Conservation (phyloP, 2,888 invertebrate species). For the Tinea pellionella region DNA sequence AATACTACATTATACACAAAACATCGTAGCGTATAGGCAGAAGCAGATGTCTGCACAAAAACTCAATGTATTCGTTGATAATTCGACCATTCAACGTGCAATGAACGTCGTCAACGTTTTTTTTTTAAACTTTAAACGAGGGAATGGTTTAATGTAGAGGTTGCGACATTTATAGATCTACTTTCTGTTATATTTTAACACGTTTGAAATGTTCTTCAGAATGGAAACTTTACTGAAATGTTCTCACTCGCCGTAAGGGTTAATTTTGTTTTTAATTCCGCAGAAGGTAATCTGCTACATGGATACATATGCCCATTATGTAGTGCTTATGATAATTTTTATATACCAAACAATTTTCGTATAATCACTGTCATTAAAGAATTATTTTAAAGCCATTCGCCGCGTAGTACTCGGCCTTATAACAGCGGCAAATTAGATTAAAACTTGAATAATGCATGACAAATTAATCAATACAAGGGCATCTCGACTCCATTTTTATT, state of each 20-base stretch:
- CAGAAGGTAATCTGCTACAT: neutral
- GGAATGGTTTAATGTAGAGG: constrained; percentile 16
- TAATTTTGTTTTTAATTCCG: neutral
- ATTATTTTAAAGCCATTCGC: constrained; percentile 11
- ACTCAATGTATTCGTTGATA: constrained; percentile 34
- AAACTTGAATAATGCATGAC: constrained; percentile 41
- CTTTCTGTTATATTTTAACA: neutral
- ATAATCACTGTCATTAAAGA: constrained; percentile 27
- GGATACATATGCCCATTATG: neutral
- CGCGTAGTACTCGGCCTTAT: neutral
- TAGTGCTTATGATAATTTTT: constrained; percentile 15
- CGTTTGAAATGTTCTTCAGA: no score
- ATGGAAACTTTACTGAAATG: no score
- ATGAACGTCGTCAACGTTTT: constrained; percentile 26
- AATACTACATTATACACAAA: constrained; percentile 31
- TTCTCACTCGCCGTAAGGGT: neutral
- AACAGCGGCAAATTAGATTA: constrained; percentile 29
- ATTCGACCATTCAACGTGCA: constrained; percentile 32
- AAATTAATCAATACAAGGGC: constrained; percentile 36
- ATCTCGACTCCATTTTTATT: constrained; percentile 33
- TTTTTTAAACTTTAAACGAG: constrained; percentile 26
- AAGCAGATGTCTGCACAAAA: constrained; percentile 48
- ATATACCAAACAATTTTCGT: constrained; percentile 24
- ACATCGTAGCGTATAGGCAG: constrained; percentile 17
- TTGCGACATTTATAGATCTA: neutral